Base-by-base conservation (phyloP, 2,113 vertebrate species). In the Pseudorhombus dupliciocellatus region DNA sequence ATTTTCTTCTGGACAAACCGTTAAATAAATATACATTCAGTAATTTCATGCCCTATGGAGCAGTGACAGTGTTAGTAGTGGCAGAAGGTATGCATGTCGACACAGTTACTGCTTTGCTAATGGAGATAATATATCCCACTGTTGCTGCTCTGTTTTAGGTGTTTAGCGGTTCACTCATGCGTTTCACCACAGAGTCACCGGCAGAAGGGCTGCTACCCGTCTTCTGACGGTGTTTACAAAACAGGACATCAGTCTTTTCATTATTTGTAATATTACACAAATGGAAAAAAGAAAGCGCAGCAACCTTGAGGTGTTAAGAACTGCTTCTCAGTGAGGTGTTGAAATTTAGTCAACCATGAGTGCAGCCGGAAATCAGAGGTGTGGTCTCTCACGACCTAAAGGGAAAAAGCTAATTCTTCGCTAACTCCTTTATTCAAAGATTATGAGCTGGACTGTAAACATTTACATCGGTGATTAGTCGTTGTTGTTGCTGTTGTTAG, bases 351-450 rank as follows among this genome's bases (percentile, higher is more conserved):
- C 40, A 44, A 5, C 5, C 5, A 18, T 37, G 15, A 44, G 40
- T 44, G 40, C 4, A 7, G 4, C 7, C 22, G 44, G 26, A 73
- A 71, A 16, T 42, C 63, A 51, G n/a, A 25, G 46, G 1, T 14
- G 51, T 2, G 54, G 26, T 57, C 57, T 18, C 44, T 63, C 28
- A 51, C 4, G 21, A 31, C 25, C 14, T 44, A 11, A 52, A 44
- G 42, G 64, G 22, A 57, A 62, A 67, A 50, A 55, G 52, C 52
- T 31, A 42, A 40, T 18, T 42, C 24, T 60, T 42, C 4, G 18
- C 31, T 22, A 26, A 25, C 44, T 52, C 53, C 31, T 69, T 64
- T 37, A 44, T 51, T 73, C 53, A 37, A 37, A 37, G 10, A 37
- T 3, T 11, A 11, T 37, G 34, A 37, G 34, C 34, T 37, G 34